Percentiles rank a stretch among this genome's conserved stretches.
These are phyloP conservation scores for Pangasius mekongensis DNA, from an alignment of 2,797 vertebrate genomes.

Conservation along the genomic window DNA sequence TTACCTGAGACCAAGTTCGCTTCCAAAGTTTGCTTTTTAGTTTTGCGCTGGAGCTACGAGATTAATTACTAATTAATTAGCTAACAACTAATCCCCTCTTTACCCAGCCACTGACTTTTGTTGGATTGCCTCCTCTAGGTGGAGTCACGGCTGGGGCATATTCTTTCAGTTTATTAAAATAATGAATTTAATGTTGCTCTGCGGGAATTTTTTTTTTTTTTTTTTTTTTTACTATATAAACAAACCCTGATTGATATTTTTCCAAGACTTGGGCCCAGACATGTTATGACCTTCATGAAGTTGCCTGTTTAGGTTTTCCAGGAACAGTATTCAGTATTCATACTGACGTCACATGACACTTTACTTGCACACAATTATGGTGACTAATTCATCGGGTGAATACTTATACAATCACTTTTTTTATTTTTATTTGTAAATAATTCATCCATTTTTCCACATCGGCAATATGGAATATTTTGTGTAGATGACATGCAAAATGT, in stretches of 20 bases:
- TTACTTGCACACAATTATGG: neutral
- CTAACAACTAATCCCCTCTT: neutral
- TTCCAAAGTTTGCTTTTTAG: neutral
- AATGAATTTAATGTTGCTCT: no score
- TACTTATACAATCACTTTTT: neutral
- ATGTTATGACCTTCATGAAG: neutral
- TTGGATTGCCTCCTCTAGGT: no score
- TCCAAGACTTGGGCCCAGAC: neutral
- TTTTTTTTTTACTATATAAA: neutral
- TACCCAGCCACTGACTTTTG: neutral
- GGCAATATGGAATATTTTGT: no score
- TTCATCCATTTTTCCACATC: neutral
- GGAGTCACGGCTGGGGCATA: no score
- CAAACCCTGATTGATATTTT: neutral
- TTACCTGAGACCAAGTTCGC: no score
- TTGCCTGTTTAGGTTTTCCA: neutral
- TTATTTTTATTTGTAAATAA: neutral
- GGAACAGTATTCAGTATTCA: neutral
- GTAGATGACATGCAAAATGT: neutral
- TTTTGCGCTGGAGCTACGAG: neutral
- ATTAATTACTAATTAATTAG: neutral
- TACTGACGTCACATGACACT: neutral
- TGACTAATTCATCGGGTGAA: neutral
- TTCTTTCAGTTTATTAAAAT: no score
- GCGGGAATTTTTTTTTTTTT: neutral